A percentile compares a stretch with the other conserved stretches of the same genome.
Evolutionary conservation across 2,888 invertebrate species (phyloP).

Genomic region (Acronicta alni): DNA sequence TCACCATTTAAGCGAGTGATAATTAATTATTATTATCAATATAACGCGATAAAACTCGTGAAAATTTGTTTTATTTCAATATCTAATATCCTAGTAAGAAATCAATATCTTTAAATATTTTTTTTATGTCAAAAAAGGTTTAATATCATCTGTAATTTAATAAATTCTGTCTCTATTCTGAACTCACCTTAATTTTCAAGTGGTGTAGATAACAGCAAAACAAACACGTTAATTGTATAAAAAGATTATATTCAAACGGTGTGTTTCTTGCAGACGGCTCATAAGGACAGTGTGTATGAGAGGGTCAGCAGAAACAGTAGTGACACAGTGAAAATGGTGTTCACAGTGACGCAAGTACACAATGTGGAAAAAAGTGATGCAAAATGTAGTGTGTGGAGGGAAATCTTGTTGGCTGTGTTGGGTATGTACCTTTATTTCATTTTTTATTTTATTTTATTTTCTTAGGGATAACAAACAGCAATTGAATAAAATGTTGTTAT

Average conservation of each 20-base stretch:
- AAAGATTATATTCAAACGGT: conserved; percentile 30
- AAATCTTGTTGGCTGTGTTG: conserved; percentile 63
- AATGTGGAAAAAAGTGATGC: conserved; percentile 34
- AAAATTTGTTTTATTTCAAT: too few relatives aligned
- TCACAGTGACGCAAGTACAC: conserved; percentile 55
- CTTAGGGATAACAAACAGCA: too few relatives aligned
- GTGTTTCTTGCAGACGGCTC: conserved; percentile 30
- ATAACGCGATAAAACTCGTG: too few relatives aligned
- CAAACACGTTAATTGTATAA: conserved; percentile 37
- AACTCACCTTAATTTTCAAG: conserved; percentile 21
- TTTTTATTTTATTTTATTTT: background rate
- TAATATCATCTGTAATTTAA: too few relatives aligned
- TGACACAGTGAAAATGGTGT: conserved; percentile 64
- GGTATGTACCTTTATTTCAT: conserved; percentile 59
- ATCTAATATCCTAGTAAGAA: too few relatives aligned
- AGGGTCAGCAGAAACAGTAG: conserved; percentile 23
- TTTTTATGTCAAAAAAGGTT: too few relatives aligned
- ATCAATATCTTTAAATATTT: too few relatives aligned
- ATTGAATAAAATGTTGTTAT: too few relatives aligned
- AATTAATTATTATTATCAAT: too few relatives aligned
- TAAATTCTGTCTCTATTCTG: background rate
- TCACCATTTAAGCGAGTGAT: too few relatives aligned
- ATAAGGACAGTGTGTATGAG: conserved; percentile 18
- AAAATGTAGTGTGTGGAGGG: conserved; percentile 62
- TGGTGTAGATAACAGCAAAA: conserved; percentile 26